Evolutionary conservation across 2,797 vertebrate species (phyloP).

Genomic region (Ciconia nigra): DNA sequence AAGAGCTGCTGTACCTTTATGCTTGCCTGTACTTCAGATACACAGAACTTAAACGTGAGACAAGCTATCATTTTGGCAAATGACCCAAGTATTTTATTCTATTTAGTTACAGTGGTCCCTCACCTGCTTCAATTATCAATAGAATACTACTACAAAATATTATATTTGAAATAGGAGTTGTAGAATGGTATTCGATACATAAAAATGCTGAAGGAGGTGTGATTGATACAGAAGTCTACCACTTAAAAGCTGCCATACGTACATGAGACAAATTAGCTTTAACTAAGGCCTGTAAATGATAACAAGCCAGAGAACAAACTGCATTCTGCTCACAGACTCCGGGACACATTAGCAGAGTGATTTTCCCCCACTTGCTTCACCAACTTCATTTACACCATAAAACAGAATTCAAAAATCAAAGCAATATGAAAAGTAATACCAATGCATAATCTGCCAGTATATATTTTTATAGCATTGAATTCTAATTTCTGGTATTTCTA

Average conservation of each 20-base stretch:
- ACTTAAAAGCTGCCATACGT: neutral
- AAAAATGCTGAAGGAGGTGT: neutral
- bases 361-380: neutral
- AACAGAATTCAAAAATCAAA: neutral
- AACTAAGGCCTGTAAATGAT: neutral
- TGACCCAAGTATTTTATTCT: neutral
- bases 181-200: neutral
- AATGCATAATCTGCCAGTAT: neutral
- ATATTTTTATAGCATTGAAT: neutral
- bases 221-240: neutral
- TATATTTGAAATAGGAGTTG: neutral
- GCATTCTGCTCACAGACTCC: neutral
- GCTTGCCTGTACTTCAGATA: neutral
- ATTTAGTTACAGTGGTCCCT: neutral
- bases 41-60: neutral
- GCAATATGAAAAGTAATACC: neutral
- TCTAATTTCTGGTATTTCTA: neutral
- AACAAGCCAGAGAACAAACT: neutral
- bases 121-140: constrained; percentile 1
- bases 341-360: neutral
- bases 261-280: neutral
- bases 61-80: neutral
- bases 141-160: neutral
- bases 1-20: constrained; percentile 8
- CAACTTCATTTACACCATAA: neutral